phyloP scores from a whole-genome alignment of 2,113 vertebrate genomes.

The Scalopus aquaticus region DNA sequence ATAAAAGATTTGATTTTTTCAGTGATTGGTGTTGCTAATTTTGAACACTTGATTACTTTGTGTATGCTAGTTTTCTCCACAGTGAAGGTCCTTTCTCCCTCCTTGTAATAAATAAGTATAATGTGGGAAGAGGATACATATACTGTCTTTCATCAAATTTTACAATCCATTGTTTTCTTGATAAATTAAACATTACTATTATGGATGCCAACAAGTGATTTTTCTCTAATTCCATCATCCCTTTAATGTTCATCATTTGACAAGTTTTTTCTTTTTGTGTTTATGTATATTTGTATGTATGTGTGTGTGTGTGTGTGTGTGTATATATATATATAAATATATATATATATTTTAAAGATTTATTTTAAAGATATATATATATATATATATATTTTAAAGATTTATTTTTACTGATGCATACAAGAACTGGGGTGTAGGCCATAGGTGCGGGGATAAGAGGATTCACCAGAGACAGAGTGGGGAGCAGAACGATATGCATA shows the following conservation, averaged over 20 bases:
- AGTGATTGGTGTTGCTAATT: background rate
- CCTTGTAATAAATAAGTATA: background rate
- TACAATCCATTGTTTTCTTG: background rate
- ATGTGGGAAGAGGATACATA: background rate
- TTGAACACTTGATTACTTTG: constrained; percentile 21
- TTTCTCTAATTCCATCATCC: background rate
- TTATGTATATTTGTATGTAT: background rate
- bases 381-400: too few relatives aligned
- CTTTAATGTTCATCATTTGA: background rate
- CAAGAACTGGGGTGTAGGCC: too few relatives aligned
- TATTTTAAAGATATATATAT: too few relatives aligned
- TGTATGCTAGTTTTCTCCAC: background rate
- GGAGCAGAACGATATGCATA: too few relatives aligned
- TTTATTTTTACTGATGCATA: too few relatives aligned
- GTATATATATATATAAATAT: too few relatives aligned
- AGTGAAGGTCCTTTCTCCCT: background rate
- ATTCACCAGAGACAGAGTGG: too few relatives aligned
- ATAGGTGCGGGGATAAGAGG: too few relatives aligned
- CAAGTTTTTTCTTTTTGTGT: background rate
- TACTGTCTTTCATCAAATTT: background rate
- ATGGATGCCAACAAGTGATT: background rate
- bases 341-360: too few relatives aligned
- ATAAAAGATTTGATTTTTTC: constrained; percentile 5
- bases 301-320: too few relatives aligned
- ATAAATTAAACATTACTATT: background rate